Evolutionary conservation across 2,113 vertebrate genomes (phyloP), one percentile per base, ranked within the genome.

Genomic region (Scomber japonicus): DNA sequence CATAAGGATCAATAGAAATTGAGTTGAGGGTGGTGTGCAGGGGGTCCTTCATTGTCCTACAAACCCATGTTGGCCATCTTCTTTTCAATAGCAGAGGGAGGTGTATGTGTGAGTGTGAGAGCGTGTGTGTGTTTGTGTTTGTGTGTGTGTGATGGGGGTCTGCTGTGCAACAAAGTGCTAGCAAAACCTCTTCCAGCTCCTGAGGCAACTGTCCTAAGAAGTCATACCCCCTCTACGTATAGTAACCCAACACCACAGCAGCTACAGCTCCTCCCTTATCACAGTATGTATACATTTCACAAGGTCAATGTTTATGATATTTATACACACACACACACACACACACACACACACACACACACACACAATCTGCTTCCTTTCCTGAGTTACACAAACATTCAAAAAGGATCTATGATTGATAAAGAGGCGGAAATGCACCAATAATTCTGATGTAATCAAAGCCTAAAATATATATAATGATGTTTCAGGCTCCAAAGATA

Each of bases 1-100:
- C 85, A 80, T 68, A 6, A 21, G 72, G 90, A 96, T 94, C 94
- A 82, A 94, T 93, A 94, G 93, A 92, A 92, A 95, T 51, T 51
- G 86, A 91, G 92, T 91, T 82, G 8, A 89, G 79, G 57, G 81
- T 85, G 86, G 88, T 78, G 84, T 71, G 85, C 60, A 75, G 78
- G 90, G 79, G 89, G 87, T 81, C 81, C 74, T 90, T 71, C 48
- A 78, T 93, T 94, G 94, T 90, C 81, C 91, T 85, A 50, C 83
- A 91, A 94, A 91, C 81, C 81, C 94, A 90, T 91, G 87, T 86
- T 61, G 75, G 80, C 74, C 85, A 82, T 79, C 88, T 91, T 90
- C 78, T 77, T 90, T 91, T 92, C 87, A 93, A 89, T 82, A 88
- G 90, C 78, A 63, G 72, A 80, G 59, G 35, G 59, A 6, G 21